phyloP scores from a whole-genome alignment of 2,797 vertebrate genomes.

The Rhabdophis nuchalis region DNA sequence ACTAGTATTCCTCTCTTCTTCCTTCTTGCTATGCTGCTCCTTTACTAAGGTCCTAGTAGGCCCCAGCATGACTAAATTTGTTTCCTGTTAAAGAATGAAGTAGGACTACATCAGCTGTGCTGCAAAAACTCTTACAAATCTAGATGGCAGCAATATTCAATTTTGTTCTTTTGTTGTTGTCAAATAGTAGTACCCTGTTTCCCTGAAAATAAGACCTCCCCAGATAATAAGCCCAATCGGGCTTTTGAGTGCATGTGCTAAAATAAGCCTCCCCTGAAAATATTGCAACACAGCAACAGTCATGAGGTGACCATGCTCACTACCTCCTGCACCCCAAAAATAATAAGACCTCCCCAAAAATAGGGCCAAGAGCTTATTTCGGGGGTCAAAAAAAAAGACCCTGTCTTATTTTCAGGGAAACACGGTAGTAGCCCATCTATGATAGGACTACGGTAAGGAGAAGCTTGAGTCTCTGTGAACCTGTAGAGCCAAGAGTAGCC shows the following conservation, averaged over 20 bases:
- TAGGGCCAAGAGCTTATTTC: too few relatives aligned
- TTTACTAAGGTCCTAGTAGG: not conserved
- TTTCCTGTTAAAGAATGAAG: not conserved
- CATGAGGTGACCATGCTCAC: too few relatives aligned
- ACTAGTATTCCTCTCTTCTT: not conserved
- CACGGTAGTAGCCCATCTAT: not conserved
- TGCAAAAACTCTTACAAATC: not conserved
- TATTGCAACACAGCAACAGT: too few relatives aligned
- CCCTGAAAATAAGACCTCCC: too few relatives aligned
- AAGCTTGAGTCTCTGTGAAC: not conserved
- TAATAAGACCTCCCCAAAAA: too few relatives aligned
- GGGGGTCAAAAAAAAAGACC: too few relatives aligned
- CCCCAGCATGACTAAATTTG: not conserved
- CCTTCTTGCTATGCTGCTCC: not conserved
- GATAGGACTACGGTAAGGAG: not conserved
- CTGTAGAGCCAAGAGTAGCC: not conserved
- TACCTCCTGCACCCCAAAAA: too few relatives aligned
- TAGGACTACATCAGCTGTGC: not conserved
- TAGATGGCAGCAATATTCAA: not conserved
- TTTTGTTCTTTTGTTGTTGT: not conserved
- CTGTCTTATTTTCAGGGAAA: too few relatives aligned
- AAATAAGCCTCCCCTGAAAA: too few relatives aligned
- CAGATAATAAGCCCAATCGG: too few relatives aligned
- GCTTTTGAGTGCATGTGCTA: too few relatives aligned
- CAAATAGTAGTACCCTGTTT: not conserved